Base-by-base conservation (phyloP, 2,113 vertebrate genomes). In the Gymnocephalus cernua region DNA sequence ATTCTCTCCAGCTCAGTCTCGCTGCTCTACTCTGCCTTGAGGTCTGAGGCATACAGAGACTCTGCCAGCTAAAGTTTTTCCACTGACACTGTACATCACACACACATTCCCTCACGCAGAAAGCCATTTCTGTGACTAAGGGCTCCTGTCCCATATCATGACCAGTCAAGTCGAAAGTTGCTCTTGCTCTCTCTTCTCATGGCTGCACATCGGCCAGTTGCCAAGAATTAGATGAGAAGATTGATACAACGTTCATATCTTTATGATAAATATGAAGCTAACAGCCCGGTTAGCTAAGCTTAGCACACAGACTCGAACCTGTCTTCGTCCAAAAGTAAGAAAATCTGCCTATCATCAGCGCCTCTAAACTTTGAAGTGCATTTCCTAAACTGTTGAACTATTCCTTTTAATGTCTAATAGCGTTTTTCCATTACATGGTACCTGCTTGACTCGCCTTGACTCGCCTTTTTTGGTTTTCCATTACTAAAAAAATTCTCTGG, bases 1-100 rank as follows among this genome's bases (percentile, higher is more conserved):
- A 88, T 72, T 75, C 82, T 87, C 74, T 68, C 58, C 70, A 21
- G 86, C 77, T 74, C 81, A 16, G 82, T 41, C 54, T 77, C 57
- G 50, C 77, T 69, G 75, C 84, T 61, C 66, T 8, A 65, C 71
- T 85, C 68, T 84, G 89, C 88, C 85, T 85, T 6, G 57, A 87
- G 79, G 76, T 89, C 68, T 62, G 64, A 82, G 82, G 71, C 79
- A 13, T 32, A 44, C 82, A 77, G 53, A 78, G 66, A 21, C 77
- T 69, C 67, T 62, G 77, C 38, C 70, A 62, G 82, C 79, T 58
- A 4, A 54, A 89, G 84, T 48, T 76, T 48, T 76, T 71, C 67
- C 57, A 75, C 79, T 64, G 83, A 89, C 79, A 41, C 80, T 56
- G 51, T 18, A 27, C 84, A 81, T 88, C 83, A 74, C 84, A 81